Evolutionary conservation across 2,888 invertebrate species (phyloP).

Genomic region (Acronicta psi): DNA sequence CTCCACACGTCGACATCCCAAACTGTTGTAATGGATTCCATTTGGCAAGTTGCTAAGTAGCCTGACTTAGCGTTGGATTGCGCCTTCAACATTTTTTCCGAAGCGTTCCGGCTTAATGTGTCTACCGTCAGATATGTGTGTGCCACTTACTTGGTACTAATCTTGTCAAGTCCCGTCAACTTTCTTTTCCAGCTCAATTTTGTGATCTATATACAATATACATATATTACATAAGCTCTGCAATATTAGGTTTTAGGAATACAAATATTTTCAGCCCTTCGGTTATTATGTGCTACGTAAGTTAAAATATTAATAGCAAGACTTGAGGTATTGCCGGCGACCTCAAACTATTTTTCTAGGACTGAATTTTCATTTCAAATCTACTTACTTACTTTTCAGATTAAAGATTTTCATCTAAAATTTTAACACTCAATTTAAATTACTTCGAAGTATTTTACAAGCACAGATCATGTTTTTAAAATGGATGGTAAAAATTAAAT

Average conservation of each 20-base stretch:
- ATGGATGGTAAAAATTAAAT: no score
- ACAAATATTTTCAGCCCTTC: background rate
- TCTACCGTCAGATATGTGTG: conserved; percentile 38
- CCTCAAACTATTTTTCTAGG: no score
- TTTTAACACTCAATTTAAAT: no score
- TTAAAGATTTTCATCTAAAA: no score
- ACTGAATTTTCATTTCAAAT: no score
- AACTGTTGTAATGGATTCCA: conserved; percentile 66
- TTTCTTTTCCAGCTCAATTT: conserved; percentile 7
- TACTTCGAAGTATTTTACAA: no score
- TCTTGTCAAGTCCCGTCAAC: conserved; percentile 22
- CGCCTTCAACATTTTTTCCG: conserved; percentile 44
- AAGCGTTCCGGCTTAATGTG: conserved; percentile 43
- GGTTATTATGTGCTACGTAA: background rate
- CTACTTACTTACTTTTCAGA: no score
- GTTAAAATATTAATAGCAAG: no score
- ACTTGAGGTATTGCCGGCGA: no score
- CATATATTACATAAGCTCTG: no score
- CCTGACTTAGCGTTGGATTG: conserved; percentile 59
- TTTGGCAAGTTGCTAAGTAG: conserved; percentile 68
- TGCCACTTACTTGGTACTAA: conserved; percentile 27
- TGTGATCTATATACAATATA: background rate
- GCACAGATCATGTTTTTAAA: no score
- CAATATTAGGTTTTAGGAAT: background rate
- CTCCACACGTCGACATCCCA: conserved; percentile 54